Conservation (phyloP, 2,113 vertebrate species). For the Amphiprion percula region DNA sequence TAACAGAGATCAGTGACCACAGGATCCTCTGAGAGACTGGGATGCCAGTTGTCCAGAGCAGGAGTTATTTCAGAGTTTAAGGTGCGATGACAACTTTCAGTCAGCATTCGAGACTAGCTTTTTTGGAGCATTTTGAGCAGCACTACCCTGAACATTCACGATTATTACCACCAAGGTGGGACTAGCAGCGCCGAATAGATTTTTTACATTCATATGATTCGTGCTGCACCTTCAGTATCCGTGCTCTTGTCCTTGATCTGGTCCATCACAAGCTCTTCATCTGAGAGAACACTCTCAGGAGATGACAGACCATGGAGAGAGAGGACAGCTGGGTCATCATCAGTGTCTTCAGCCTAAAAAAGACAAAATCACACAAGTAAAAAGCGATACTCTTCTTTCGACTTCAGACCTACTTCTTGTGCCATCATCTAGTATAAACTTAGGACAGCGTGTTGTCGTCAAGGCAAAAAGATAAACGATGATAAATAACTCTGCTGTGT, state of each 20-base stretch:
- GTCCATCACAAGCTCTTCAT: constrained; percentile 37
- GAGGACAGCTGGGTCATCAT: neutral
- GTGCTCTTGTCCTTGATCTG: constrained; percentile 13
- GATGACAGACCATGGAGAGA: constrained; percentile 28
- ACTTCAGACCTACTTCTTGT: neutral
- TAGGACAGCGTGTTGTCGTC: neutral
- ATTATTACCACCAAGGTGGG: neutral
- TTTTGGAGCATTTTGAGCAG: too few species aligned
- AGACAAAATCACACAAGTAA: neutral
- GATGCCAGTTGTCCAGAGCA: too few species aligned
- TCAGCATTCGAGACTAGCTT: too few species aligned
- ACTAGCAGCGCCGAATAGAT: neutral
- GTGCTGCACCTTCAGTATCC: constrained; percentile 62
- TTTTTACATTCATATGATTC: neutral
- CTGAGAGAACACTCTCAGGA: neutral
- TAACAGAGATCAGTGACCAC: too few species aligned
- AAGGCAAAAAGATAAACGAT: constrained; percentile 17
- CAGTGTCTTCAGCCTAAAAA: constrained; percentile 42
- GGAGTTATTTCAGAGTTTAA: too few species aligned
- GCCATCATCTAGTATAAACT: neutral
- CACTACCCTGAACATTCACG: too few species aligned
- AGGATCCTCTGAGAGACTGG: too few species aligned
- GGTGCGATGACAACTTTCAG: too few species aligned
- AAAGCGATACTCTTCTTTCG: neutral
- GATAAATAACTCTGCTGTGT: constrained; percentile 4